phyloP scores from a whole-genome alignment of 2,888 invertebrate genomes.

The Ellobium chinense region DNA sequence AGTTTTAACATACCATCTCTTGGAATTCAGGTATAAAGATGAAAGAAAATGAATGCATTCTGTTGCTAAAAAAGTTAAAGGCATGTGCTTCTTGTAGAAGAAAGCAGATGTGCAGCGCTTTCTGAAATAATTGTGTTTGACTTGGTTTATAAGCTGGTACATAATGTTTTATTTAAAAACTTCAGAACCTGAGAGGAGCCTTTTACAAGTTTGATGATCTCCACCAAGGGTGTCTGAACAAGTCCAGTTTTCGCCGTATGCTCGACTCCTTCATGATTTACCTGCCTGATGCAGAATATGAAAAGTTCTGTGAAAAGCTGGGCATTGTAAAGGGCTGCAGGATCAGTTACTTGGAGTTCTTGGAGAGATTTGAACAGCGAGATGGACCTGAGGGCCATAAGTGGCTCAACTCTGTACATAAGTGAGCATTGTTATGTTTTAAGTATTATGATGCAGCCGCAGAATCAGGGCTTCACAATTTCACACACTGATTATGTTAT shows the following conservation, averaged over 20 bases:
- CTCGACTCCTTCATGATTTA: conserved; percentile 75
- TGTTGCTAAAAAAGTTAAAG: too few relatives aligned
- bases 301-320: conserved; percentile 70
- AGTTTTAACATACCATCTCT: too few relatives aligned
- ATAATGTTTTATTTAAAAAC: neutral
- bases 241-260: conserved; percentile 72
- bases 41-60: too few relatives aligned
- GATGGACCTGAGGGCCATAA: conserved; percentile 76
- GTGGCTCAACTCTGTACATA: conserved; percentile 75
- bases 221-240: conserved; percentile 72
- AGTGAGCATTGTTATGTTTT: too few relatives aligned
- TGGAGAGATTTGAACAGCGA: conserved; percentile 74
- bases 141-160: neutral
- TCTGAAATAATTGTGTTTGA: too few relatives aligned
- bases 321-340: conserved; percentile 64
- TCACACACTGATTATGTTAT: too few relatives aligned
- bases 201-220: conserved; percentile 78
- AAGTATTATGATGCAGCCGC: too few relatives aligned
- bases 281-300: conserved; percentile 73
- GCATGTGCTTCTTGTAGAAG: too few relatives aligned
- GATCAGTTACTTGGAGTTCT: conserved; percentile 74
- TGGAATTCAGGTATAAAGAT: too few relatives aligned
- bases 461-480: too few relatives aligned
- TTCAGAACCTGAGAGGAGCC: conserved; percentile 74
- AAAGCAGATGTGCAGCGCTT: too few relatives aligned